A percentile compares a stretch with the other conserved stretches of the same genome.
Evolutionary conservation across 2,797 vertebrate genomes (phyloP).

Genomic region (Melanotaenia pygmaea): DNA sequence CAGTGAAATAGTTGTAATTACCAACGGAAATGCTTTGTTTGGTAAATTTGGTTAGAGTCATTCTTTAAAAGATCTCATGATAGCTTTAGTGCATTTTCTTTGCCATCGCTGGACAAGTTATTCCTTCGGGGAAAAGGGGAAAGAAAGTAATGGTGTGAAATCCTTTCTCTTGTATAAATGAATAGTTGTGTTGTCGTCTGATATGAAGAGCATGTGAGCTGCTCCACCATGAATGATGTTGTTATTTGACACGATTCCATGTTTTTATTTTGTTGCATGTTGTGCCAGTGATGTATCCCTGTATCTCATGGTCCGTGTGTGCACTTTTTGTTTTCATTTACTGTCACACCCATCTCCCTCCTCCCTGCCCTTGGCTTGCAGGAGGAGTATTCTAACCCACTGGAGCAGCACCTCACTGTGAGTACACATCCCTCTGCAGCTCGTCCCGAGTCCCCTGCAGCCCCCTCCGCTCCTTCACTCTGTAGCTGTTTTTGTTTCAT

Average conservation of each 20-base stretch:
- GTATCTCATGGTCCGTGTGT: constrained; percentile 70
- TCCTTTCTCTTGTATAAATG: constrained; percentile 3
- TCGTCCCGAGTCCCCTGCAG: constrained; percentile 43
- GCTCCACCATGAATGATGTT: constrained; percentile 10
- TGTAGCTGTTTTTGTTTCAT: constrained; percentile 38
- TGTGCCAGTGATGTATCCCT: constrained; percentile 71
- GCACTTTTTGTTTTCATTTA: constrained; percentile 75
- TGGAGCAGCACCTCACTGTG: constrained; percentile 95
- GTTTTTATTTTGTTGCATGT: constrained; percentile 60
- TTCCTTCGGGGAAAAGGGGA: neutral
- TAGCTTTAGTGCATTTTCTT: neutral
- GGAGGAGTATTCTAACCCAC: constrained; percentile 92
- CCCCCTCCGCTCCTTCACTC: constrained; percentile 23
- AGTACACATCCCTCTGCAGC: constrained; percentile 82
- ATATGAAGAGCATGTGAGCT: neutral
- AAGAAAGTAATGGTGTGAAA: neutral
- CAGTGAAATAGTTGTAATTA: constrained; percentile 7
- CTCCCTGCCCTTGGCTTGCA: constrained; percentile 73
- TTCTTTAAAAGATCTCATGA: neutral
- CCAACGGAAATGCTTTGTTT: neutral
- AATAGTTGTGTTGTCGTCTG: neutral
- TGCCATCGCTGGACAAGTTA: neutral
- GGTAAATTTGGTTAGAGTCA: neutral
- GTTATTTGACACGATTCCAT: constrained; percentile 41
- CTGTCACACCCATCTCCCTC: constrained; percentile 66